phyloP scores from a whole-genome alignment of 2,113 vertebrate genomes.

The Hemicordylus capensis region DNA sequence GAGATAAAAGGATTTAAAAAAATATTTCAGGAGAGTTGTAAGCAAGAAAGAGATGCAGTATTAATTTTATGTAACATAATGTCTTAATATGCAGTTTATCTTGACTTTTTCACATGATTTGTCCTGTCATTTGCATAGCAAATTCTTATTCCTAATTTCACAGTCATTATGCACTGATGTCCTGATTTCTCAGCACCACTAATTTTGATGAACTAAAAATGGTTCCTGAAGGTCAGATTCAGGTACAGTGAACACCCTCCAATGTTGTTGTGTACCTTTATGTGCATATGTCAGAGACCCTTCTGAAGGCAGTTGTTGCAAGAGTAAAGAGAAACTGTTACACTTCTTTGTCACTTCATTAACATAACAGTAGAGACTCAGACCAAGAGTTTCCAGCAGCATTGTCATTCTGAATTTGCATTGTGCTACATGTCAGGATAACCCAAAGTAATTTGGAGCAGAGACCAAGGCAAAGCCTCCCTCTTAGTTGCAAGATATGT shows the following conservation, averaged over 20 bases:
- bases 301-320: slow-evolving; percentile 38
- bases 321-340: neutral
- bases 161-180: slow-evolving; percentile 98
- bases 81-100: slow-evolving; percentile 95
- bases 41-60: slow-evolving; percentile 85
- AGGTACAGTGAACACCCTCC: slow-evolving; percentile 53
- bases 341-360: neutral
- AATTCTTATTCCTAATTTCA: slow-evolving; percentile 95
- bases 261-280: slow-evolving; percentile 47
- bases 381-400: neutral
- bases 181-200: slow-evolving; percentile 95
- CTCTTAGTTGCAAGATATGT: neutral
- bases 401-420: slow-evolving; percentile 22
- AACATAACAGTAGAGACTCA: neutral
- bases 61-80: slow-evolving; percentile 89
- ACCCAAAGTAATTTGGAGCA: slow-evolving; percentile 55
- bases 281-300: slow-evolving; percentile 18
- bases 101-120: slow-evolving; percentile 95
- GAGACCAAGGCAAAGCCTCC: neutral
- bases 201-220: slow-evolving; percentile 98
- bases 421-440: neutral
- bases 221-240: slow-evolving; percentile 93
- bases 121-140: slow-evolving; percentile 93
- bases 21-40: slow-evolving; percentile 70
- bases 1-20: slow-evolving; percentile 77